Evolutionary conservation across 2,113 vertebrate genomes (phyloP).

Genomic region (Pomatostomus ruficeps): DNA sequence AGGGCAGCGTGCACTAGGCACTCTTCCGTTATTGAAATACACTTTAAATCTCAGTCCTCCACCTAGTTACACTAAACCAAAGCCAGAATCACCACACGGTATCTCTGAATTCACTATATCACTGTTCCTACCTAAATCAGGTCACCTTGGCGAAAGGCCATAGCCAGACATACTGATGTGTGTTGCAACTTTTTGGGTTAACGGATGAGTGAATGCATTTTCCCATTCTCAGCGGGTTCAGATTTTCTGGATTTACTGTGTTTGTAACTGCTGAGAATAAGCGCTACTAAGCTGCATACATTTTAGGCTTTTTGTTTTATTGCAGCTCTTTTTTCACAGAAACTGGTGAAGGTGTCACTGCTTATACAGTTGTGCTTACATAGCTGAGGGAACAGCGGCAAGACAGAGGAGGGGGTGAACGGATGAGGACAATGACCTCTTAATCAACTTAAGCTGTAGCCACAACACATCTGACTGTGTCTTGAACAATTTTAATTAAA

Average conservation of each 20-base stretch:
- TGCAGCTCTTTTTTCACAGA: background rate
- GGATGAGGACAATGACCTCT: background rate
- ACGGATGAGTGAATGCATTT: background rate
- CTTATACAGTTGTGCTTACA: background rate
- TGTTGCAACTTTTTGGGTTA: background rate
- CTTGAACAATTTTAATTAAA: background rate
- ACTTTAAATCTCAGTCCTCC: background rate
- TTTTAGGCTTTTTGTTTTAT: background rate
- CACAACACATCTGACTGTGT: background rate
- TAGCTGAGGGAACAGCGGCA: background rate
- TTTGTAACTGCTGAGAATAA: background rate
- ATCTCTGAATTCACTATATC: background rate
- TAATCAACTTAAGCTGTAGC: background rate
- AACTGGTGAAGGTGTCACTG: background rate
- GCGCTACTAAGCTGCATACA: background rate
- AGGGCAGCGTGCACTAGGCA: background rate
- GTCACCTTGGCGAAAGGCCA: background rate
- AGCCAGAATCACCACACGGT: background rate
- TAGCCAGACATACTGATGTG: background rate
- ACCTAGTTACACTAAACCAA: background rate
- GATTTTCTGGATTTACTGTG: background rate
- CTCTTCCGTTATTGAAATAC: background rate
- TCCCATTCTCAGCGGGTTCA: background rate
- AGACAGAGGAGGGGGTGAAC: background rate
- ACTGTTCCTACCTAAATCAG: background rate